A percentile compares a stretch with the other conserved stretches of the same genome.
phyloP scores from a whole-genome alignment of 2,797 vertebrate genomes.

The Thripadectes ignobilis region DNA sequence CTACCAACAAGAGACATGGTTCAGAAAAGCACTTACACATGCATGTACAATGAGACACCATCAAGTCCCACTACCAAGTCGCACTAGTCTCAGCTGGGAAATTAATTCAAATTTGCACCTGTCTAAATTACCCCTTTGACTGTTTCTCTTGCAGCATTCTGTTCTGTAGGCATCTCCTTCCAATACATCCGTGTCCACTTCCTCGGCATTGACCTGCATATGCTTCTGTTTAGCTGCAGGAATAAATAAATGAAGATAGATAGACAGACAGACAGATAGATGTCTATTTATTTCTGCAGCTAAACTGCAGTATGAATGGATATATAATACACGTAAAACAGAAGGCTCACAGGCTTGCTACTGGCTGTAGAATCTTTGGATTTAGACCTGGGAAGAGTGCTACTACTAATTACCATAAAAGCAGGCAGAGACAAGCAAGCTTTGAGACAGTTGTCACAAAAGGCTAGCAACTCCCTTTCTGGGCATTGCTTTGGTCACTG shows the following conservation, averaged over 20 bases:
- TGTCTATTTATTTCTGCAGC: background rate
- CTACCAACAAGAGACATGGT: background rate
- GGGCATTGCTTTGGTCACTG: background rate
- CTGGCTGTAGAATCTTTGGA: background rate
- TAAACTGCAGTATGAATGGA: background rate
- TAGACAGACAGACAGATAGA: background rate
- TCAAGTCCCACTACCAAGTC: background rate
- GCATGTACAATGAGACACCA: rapidly evolving
- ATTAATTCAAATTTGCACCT: background rate
- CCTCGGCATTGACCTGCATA: background rate
- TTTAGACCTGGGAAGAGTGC: background rate
- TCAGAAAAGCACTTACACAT: background rate
- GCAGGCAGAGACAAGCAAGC: background rate
- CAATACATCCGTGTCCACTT: background rate
- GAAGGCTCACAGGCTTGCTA: background rate
- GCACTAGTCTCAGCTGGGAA: background rate
- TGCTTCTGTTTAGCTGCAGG: background rate
- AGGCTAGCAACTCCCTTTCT: background rate
- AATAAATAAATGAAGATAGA: background rate
- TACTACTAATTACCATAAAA: background rate
- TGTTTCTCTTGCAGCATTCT: background rate
- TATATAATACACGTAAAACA: background rate
- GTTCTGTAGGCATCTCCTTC: background rate
- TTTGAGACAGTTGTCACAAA: conserved; percentile 41
- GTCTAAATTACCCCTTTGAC: background rate